Evolutionary conservation across 2,888 invertebrate genomes (phyloP), one percentile per base, ranked within the genome.

Genomic region (Dryobota labecula): DNA sequence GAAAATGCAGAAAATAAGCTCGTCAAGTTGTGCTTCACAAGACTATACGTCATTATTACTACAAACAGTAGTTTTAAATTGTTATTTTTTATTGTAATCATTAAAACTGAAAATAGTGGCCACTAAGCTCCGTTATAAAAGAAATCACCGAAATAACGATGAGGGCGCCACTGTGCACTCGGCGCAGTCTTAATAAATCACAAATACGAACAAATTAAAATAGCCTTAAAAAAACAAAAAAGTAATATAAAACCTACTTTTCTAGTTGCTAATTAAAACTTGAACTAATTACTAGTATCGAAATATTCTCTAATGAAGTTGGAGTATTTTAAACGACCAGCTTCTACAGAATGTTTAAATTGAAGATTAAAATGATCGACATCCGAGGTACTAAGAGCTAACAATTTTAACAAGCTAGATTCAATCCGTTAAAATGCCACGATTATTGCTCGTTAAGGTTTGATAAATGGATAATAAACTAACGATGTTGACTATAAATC

Each of bases 401-500:
- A 89, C 89, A 87, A 90, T 90, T 90, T 91, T 91, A 90, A 90
- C 90, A 90, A 92, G 90, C 91, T 83, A 86, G 86, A 88, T 89
- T 84, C 86, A 89, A 90, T 89, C 82, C 87, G 88, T 87, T 90
- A 88, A 89, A 90, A 90, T 86, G 90, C 88, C 88, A 88, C 89
- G 89, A 93, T 93, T 92, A 93, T 91, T 89, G 91, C 90, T 91
- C 92, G 92, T 93, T 92, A 93, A 92, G 90, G 89, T 88, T 91
- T 94, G 93, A 94, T 92, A 91, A 92, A 93, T 94, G 92, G 92
- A 88, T 90, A 92, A 93, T 94, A 93, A 93, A 91, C 87, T 90
- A 92, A 92, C 88, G 87, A 90, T 86, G 87, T 79, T 57, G 82
- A 74, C 86, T 66, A 91, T 93, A 92, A 92, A 93, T 93, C 92